A percentile compares a stretch with the other conserved stretches of the same genome.
Conservation (phyloP, 1,140 invertebrate species). For the Diachasma alloeum region DNA sequence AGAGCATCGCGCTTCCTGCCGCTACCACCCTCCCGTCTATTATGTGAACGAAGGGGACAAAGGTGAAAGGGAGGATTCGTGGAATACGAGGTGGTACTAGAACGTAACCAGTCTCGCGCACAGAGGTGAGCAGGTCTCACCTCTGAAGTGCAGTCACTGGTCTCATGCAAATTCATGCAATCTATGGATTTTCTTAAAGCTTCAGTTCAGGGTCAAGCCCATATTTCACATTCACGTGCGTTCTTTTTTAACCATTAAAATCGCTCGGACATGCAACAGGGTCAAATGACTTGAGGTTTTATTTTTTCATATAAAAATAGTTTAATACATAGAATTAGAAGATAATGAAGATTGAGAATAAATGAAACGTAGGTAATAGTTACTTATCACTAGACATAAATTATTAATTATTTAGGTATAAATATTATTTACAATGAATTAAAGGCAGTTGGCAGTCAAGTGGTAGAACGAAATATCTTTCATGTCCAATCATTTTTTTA, state of each 20-base stretch:
- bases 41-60: neutral
- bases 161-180: neutral
- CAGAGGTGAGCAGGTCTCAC: neutral
- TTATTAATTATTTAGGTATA: neutral
- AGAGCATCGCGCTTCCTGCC: constrained; percentile 18
- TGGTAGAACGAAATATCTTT: neutral
- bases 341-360: neutral
- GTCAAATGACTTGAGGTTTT: neutral
- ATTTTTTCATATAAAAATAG: constrained; percentile 12
- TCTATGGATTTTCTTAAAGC: neutral
- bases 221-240: neutral
- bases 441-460: neutral
- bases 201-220: neutral
- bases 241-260: neutral
- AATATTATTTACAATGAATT: constrained; percentile 4
- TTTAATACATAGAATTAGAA: neutral
- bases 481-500: too few species aligned
- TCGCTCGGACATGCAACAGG: constrained; percentile 2
- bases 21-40: neutral
- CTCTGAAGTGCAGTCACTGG: neutral
- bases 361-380: neutral
- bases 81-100: too few species aligned
- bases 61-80: neutral
- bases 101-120: neutral
- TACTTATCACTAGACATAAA: neutral